Percentiles rank a stretch among this genome's conserved stretches.
Conservation (phyloP, 2,888 invertebrate genomes). For the Plutella xylostella region DNA sequence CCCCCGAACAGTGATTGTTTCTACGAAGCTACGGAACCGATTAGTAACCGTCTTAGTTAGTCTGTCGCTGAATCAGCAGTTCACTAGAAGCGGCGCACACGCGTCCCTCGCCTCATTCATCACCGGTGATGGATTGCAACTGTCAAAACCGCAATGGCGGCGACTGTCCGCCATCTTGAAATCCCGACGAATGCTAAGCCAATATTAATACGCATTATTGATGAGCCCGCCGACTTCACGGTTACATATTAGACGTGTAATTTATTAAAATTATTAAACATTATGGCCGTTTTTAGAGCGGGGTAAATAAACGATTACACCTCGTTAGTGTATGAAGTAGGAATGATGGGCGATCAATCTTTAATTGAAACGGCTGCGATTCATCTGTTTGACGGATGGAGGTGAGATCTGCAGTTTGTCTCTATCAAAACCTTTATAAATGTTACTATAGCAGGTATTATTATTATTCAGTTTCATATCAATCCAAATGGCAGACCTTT, state of each 20-base stretch:
- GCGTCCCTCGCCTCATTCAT: slow-evolving; percentile 50
- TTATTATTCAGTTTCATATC: too few relatives aligned
- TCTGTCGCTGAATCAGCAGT: neutral
- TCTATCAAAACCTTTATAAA: too few relatives aligned
- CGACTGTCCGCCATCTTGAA: slow-evolving; percentile 52
- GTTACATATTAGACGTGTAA: slow-evolving; percentile 53
- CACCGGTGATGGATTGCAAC: slow-evolving; percentile 66
- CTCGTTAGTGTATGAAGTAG: slow-evolving; percentile 29
- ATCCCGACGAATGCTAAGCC: slow-evolving; percentile 50
- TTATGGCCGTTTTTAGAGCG: slow-evolving; percentile 25
- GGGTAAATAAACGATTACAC: slow-evolving; percentile 35
- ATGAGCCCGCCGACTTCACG: slow-evolving; percentile 56
- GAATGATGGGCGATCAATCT: slow-evolving; percentile 43
- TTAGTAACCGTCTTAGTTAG: too few relatives aligned
- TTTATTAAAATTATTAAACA: slow-evolving; percentile 50
- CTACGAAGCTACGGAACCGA: too few relatives aligned
- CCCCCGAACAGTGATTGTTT: too few relatives aligned
- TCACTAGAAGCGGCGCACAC: slow-evolving; percentile 17
- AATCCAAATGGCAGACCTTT: too few relatives aligned
- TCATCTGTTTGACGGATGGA: slow-evolving; percentile 34
- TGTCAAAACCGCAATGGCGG: slow-evolving; percentile 64
- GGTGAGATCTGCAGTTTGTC: too few relatives aligned
- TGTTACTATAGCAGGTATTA: too few relatives aligned
- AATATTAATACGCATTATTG: slow-evolving; percentile 59
- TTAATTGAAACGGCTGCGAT: slow-evolving; percentile 47